These are phyloP conservation scores for Tethya wilhelma DNA, from an alignment of 37 sponge, comb jelly and placozoan species.

Conservation along the genomic window DNA sequence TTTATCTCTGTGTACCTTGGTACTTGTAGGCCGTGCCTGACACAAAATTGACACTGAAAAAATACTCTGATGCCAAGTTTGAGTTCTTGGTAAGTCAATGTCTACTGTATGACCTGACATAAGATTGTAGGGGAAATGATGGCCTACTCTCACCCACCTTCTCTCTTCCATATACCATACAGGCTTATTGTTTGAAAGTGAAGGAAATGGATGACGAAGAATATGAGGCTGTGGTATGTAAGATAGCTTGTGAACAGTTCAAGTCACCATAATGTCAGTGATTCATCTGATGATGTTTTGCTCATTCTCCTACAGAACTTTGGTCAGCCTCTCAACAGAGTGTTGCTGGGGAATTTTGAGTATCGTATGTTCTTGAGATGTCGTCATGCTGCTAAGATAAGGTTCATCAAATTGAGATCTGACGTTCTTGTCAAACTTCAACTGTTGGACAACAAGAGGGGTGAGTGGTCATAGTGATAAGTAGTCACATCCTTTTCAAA, in stretches of 20 bases:
- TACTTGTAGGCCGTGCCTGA: slow-evolving; percentile 88
- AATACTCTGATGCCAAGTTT: slow-evolving; percentile 94
- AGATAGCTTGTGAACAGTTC: not conserved
- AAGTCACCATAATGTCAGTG: not conserved
- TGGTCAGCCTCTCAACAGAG: slow-evolving; percentile 83
- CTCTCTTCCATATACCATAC: not conserved
- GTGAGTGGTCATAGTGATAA: slow-evolving; percentile 13
- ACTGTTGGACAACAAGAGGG: slow-evolving; percentile 89
- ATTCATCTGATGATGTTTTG: not conserved
- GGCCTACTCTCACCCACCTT: not conserved
- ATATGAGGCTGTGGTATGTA: slow-evolving; percentile 78
- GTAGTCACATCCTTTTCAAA: not conserved
- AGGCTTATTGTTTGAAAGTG: slow-evolving; percentile 95
- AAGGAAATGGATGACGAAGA: slow-evolving; percentile 99
- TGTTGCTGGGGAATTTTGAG: slow-evolving; percentile 84
- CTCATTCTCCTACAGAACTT: slow-evolving; percentile 39
- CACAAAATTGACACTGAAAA: slow-evolving; percentile 91
- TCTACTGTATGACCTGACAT: not conserved
- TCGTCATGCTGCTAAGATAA: slow-evolving; percentile 73
- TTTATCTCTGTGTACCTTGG: too few relatives aligned
- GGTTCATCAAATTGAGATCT: slow-evolving; percentile 80
- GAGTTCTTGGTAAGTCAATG: slow-evolving; percentile 84
- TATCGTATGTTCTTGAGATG: slow-evolving; percentile 86
- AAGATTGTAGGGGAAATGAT: not conserved
- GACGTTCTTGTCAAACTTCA: slow-evolving; percentile 86